Percentiles rank a stretch among this genome's conserved stretches.
These are phyloP conservation scores for Acronicta leporina DNA, from an alignment of 2,888 invertebrate species.

Conservation along the genomic window DNA sequence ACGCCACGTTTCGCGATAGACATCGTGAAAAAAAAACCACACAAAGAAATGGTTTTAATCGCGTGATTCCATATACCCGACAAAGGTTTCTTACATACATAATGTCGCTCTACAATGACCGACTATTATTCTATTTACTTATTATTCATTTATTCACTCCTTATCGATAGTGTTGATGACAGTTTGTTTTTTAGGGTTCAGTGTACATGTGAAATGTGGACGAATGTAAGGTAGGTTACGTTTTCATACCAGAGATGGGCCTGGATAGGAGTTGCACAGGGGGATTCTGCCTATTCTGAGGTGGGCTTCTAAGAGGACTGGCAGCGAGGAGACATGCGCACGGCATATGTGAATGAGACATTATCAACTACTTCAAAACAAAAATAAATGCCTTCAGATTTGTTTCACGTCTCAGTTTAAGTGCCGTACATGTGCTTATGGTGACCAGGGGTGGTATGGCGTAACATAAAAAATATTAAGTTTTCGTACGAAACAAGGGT, in stretches of 20 bases:
- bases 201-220: conserved; percentile 5
- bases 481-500: conserved; percentile 1
- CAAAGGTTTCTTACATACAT: conserved; percentile 32
- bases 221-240: conserved; percentile 12
- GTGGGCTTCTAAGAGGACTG: no score
- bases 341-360: no score
- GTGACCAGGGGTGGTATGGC: no score
- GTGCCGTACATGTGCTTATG: no score
- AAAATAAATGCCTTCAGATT: no score
- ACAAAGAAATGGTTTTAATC: conserved; percentile 52
- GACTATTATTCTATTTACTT: conserved; percentile 60
- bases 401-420: no score
- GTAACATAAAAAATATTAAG: background rate
- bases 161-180: conserved; percentile 70
- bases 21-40: conserved; percentile 50
- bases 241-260: no score
- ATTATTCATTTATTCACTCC: conserved; percentile 74
- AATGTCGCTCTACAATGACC: conserved; percentile 39
- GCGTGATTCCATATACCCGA: conserved; percentile 50
- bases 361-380: no score
- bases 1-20: conserved; percentile 53
- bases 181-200: conserved; percentile 50
- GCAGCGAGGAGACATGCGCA: no score
- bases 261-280: no score
- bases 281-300: no score